phyloP scores from a whole-genome alignment of 2,113 vertebrate species.

The Leptobrachium leishanense region DNA sequence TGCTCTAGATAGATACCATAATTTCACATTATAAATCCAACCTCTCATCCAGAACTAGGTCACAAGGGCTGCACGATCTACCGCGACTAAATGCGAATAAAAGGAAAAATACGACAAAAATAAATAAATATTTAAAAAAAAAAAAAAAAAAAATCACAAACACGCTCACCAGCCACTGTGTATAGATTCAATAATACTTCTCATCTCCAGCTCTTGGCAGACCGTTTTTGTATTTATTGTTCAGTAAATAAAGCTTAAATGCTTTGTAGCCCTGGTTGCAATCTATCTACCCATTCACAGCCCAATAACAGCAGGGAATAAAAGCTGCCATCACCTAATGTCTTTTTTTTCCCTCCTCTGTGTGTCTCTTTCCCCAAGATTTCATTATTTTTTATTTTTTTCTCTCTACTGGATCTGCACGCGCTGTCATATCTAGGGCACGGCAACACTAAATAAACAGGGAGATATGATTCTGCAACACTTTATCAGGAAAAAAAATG shows the following conservation, averaged over 20 bases:
- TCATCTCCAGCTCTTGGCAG: constrained; percentile 50
- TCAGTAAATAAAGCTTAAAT: constrained; percentile 61
- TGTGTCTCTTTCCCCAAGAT: constrained; percentile 52
- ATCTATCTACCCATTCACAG: constrained; percentile 50
- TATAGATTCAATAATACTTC: constrained; percentile 41
- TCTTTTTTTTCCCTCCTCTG: constrained; percentile 51
- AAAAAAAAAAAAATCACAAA: constrained; percentile 42
- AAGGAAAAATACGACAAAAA: constrained; percentile 41
- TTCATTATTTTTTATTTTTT: constrained; percentile 53
- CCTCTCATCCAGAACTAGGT: constrained; percentile 41
- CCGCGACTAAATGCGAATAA: constrained; percentile 21
- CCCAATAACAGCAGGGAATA: constrained; percentile 57
- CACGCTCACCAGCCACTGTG: constrained; percentile 15
- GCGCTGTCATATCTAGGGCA: constrained; percentile 59
- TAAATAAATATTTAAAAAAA: constrained; percentile 14
- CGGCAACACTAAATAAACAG: constrained; percentile 48
- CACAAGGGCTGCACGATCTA: constrained; percentile 43
- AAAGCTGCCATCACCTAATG: constrained; percentile 55
- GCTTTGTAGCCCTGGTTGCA: constrained; percentile 56
- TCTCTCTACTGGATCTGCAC: constrained; percentile 46
- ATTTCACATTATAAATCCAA: constrained; percentile 43
- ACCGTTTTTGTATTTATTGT: constrained; percentile 55
- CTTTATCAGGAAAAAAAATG: constrained; percentile 49
- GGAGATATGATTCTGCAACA: constrained; percentile 50
- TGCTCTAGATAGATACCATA: constrained; percentile 37